phyloP scores from a whole-genome alignment of 2,888 invertebrate genomes.

The Hermaeophaga mercurialis region DNA sequence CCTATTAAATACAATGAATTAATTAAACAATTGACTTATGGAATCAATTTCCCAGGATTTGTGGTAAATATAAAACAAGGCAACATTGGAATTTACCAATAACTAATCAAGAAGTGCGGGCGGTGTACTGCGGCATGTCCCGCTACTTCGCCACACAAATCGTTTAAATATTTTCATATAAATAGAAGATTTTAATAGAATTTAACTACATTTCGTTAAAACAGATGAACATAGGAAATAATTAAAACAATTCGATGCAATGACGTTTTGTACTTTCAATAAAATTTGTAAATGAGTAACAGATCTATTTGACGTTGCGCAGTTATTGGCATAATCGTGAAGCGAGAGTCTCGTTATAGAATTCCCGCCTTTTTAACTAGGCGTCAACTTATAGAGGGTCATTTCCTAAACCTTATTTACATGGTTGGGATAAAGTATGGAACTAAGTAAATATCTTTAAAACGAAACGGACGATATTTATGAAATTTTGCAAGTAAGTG shows the following conservation, averaged over 20 bases:
- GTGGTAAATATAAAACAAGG: too few relatives aligned
- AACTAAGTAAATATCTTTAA: too few relatives aligned
- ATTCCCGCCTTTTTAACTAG: conserved; percentile 19
- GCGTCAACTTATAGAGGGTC: conserved; percentile 6
- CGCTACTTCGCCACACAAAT: conserved; percentile 5
- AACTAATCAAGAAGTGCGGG: conserved; percentile 24
- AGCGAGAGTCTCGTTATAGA: conserved; percentile 4
- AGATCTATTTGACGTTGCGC: conserved; percentile 14
- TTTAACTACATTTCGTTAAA: too few relatives aligned
- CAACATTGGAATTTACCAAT: conserved; percentile 12
- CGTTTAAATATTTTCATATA: conserved; percentile 7
- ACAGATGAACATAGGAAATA: too few relatives aligned
- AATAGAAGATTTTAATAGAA: conserved; percentile 1
- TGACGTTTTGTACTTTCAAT: conserved; percentile 24
- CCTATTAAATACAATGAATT: too few relatives aligned
- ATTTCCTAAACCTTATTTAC: too few relatives aligned
- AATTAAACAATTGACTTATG: too few relatives aligned
- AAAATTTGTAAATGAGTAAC: conserved; percentile 10
- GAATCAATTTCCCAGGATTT: too few relatives aligned
- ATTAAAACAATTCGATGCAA: not conserved
- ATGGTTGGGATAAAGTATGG: too few relatives aligned
- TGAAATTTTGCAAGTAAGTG: too few relatives aligned
- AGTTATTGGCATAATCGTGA: conserved; percentile 2
- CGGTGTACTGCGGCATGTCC: conserved; percentile 23
- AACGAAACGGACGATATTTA: too few relatives aligned